phyloP scores from a whole-genome alignment of 92 coral and sea anemone genomes.

The Metridium senile region DNA sequence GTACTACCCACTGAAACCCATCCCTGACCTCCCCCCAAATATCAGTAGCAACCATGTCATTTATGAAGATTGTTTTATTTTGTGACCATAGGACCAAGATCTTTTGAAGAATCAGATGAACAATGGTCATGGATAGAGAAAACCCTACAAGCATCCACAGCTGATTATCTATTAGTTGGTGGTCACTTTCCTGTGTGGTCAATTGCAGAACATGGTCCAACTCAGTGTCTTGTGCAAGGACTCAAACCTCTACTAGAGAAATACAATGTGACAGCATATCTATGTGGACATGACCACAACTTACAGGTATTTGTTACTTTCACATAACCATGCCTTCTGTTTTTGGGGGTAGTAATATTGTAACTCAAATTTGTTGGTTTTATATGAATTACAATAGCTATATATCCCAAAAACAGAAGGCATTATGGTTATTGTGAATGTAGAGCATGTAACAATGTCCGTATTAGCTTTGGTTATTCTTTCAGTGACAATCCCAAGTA shows the following conservation, averaged over 20 bases:
- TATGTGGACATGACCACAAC: conserved; percentile 96
- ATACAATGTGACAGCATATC: conserved; percentile 85
- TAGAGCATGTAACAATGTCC: too few species aligned
- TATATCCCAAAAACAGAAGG: too few species aligned
- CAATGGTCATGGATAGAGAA: conserved; percentile 94
- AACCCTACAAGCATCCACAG: conserved; percentile 74
- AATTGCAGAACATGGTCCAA: conserved; percentile 98
- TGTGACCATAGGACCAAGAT: conserved; percentile 44
- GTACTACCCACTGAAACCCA: too few species aligned
- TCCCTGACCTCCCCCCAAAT: too few species aligned
- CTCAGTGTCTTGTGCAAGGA: conserved; percentile 70
- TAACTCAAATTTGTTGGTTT: too few species aligned
- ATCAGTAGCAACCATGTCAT: not conserved
- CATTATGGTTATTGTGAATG: too few species aligned
- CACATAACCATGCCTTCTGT: not conserved
- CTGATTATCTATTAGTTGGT: conserved; percentile 85
- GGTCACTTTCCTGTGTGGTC: conserved; percentile 99
- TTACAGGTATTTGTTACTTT: conserved; percentile 65
- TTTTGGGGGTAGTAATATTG: too few species aligned
- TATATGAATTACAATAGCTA: too few species aligned
- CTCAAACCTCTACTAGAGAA: conserved; percentile 85
- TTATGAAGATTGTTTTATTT: too few species aligned
- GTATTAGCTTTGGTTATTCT: too few species aligned
- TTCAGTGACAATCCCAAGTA: too few species aligned
- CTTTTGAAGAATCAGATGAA: conserved; percentile 38